Evolutionary conservation across 23 tunicate species (phyloP).

Genomic region (Trididemnum clinides): DNA sequence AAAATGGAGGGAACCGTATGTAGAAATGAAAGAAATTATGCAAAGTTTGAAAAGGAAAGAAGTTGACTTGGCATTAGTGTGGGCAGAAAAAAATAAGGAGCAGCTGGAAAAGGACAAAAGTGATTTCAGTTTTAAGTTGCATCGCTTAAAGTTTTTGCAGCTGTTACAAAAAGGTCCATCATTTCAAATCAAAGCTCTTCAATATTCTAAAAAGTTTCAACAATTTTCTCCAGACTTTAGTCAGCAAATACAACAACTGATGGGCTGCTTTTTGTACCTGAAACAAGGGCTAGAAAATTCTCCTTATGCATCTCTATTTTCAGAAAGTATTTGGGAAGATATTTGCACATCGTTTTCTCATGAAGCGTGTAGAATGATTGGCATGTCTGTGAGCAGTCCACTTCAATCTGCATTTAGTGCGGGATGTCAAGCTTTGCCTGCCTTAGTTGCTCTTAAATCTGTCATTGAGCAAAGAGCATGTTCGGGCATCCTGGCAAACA

Average conservation of each 20-base stretch:
- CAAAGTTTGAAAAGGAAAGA: constrained; percentile 45
- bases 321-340: constrained; percentile 81
- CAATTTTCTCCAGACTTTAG: constrained; percentile 60
- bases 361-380: constrained; percentile 73
- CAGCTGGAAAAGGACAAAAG: constrained; percentile 45
- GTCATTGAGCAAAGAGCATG: constrained; percentile 93
- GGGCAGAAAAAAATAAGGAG: constrained; percentile 60
- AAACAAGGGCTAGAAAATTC: constrained; percentile 70
- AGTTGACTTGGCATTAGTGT: constrained; percentile 69
- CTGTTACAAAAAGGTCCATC: constrained; percentile 55
- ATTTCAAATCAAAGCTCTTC: constrained; percentile 61
- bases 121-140: constrained; percentile 70
- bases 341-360: constrained; percentile 48
- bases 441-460: constrained; percentile 82
- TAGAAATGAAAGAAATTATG: constrained; percentile 82
- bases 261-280: constrained; percentile 83
- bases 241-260: constrained; percentile 74
- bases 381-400: constrained; percentile 81
- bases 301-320: constrained; percentile 67
- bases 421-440: constrained; percentile 95
- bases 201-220: constrained; percentile 68
- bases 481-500: constrained; percentile 58
- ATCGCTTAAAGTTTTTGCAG: constrained; percentile 75
- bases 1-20: constrained; percentile 67
- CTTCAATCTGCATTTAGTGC: constrained; percentile 68